phyloP scores from a whole-genome alignment of 2,113 vertebrate species.

The Phodopus roborovskii region DNA sequence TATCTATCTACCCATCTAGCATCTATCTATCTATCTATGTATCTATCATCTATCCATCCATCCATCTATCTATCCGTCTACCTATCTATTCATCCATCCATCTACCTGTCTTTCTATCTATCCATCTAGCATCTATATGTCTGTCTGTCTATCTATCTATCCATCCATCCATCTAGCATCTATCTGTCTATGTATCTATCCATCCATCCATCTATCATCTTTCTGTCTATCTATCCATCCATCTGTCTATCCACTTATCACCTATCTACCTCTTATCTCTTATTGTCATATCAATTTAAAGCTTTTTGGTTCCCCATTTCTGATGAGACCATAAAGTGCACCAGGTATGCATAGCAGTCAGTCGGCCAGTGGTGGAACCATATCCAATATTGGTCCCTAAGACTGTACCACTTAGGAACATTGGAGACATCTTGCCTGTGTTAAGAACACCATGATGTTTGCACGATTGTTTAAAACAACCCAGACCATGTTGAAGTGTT shows the following conservation, averaged over 20 bases:
- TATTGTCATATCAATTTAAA: neutral
- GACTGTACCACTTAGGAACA: neutral
- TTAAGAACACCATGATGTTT: neutral
- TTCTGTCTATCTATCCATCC: too few relatives aligned
- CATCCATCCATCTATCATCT: neutral
- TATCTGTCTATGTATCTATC: neutral
- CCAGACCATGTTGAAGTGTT: rapidly evolving
- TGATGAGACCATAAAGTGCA: neutral
- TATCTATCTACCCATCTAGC: neutral
- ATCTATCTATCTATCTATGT: neutral
- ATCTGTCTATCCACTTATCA: neutral
- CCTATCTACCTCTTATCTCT: neutral
- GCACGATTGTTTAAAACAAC: neutral
- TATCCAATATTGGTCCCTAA: neutral
- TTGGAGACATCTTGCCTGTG: neutral
- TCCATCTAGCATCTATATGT: neutral
- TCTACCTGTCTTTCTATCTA: too few relatives aligned
- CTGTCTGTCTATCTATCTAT: too few relatives aligned
- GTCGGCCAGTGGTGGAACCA: neutral
- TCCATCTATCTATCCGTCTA: neutral
- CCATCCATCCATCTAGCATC: neutral
- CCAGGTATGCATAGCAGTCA: neutral
- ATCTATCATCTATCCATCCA: neutral
- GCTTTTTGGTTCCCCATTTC: neutral
- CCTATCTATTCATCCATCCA: neutral